Conservation (phyloP, 2,888 invertebrate species). For the Trachelus stipa region DNA sequence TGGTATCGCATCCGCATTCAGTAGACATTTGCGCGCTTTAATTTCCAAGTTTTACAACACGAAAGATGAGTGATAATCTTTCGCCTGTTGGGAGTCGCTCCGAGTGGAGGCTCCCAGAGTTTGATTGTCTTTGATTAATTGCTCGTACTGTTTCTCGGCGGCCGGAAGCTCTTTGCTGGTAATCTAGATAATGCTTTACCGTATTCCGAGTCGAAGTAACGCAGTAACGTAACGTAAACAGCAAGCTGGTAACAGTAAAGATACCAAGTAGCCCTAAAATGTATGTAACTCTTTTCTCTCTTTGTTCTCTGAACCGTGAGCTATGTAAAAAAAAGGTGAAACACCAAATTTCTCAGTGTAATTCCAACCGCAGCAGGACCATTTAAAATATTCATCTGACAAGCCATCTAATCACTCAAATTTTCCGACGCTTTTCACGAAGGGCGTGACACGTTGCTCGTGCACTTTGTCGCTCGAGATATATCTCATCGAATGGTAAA, state of each 20-base stretch:
- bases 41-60: neutral
- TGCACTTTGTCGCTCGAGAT: slow-evolving; percentile 40
- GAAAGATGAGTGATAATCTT: slow-evolving; percentile 23
- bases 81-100: slow-evolving; percentile 57
- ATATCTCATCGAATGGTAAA: slow-evolving; percentile 39
- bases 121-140: slow-evolving; percentile 67
- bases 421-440: neutral
- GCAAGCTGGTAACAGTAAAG: neutral
- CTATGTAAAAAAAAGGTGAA: neutral
- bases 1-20: neutral
- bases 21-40: neutral
- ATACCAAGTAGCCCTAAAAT: neutral
- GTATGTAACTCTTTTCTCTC: neutral
- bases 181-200: slow-evolving; percentile 63
- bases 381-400: neutral
- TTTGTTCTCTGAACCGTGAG: neutral
- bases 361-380: neutral
- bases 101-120: slow-evolving; percentile 59
- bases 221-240: neutral
- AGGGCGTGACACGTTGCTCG: neutral
- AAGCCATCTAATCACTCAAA: neutral
- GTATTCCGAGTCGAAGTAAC: slow-evolving; percentile 39
- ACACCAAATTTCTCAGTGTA: neutral
- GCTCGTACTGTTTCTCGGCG: slow-evolving; percentile 53
- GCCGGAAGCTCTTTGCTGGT: slow-evolving; percentile 49